These are phyloP conservation scores for Ramphastos sulfuratus DNA, from an alignment of 2,113 vertebrate genomes.

Conservation along the genomic window DNA sequence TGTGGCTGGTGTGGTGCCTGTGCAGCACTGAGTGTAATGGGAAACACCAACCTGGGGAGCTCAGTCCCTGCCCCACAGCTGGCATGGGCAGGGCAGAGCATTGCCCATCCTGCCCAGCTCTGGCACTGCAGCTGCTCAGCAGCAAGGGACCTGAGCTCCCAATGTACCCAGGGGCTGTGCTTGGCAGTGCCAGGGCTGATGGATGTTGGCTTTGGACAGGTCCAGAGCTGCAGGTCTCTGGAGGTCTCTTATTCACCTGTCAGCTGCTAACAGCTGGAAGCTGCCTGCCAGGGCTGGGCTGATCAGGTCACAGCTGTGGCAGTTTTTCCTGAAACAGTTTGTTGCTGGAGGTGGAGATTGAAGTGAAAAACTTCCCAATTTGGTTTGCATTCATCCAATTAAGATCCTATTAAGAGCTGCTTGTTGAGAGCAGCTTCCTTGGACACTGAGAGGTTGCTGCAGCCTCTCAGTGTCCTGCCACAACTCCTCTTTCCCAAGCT, in stretches of 20 bases:
- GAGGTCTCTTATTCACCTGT: not conserved
- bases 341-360: not conserved
- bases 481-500: not conserved
- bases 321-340: not conserved
- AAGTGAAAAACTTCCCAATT: not conserved
- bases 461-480: not conserved
- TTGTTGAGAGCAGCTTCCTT: not conserved
- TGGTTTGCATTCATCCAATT: not conserved
- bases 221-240: accelerated
- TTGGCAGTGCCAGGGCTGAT: not conserved
- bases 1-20: not conserved
- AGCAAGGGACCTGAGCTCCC: not conserved
- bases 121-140: not conserved
- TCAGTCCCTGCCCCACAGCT: not conserved
- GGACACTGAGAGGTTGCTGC: not conserved
- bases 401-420: not conserved
- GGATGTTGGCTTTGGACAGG: not conserved
- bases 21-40: not conserved
- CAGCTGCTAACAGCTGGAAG: not conserved
- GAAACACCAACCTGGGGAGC: not conserved
- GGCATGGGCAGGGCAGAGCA: not conserved
- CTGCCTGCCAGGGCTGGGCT: not conserved
- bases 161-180: not conserved
- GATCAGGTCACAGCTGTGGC: too few relatives aligned
- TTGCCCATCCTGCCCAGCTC: not conserved